Conservation (phyloP, 2,113 vertebrate species). For the Xenopus borealis region DNA sequence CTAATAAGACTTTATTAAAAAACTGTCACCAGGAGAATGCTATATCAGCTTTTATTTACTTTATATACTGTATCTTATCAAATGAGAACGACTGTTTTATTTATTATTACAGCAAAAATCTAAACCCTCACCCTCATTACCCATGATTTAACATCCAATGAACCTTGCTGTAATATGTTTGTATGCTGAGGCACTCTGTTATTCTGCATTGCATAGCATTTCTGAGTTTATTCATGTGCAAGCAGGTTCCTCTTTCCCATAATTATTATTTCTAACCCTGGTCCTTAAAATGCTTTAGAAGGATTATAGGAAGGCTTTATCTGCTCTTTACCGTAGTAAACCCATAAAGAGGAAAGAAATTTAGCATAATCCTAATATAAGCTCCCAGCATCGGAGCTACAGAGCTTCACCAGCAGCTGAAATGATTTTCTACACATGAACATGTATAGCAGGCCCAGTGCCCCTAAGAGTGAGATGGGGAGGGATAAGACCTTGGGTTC, state of each 20-base stretch:
- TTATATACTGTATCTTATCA: too few species aligned
- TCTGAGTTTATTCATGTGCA: too few species aligned
- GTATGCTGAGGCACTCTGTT: too few species aligned
- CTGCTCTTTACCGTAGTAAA: conserved; percentile 34
- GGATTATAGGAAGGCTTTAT: conserved; percentile 32
- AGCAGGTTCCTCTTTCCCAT: not conserved
- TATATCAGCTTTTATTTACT: too few species aligned
- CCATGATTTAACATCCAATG: too few species aligned
- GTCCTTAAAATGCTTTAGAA: conserved; percentile 9
- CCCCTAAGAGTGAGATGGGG: not conserved
- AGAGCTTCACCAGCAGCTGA: conserved; percentile 5
- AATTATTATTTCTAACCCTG: conserved; percentile 19
- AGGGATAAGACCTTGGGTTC: not conserved
- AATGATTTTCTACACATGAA: conserved; percentile 2
- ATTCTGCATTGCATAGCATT: too few species aligned
- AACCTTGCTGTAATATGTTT: too few species aligned
- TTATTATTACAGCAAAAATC: too few species aligned
- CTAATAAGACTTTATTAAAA: too few species aligned
- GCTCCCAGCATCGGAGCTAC: conserved; percentile 4
- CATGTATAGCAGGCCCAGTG: not conserved
- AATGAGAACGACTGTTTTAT: too few species aligned
- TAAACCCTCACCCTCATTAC: too few species aligned
- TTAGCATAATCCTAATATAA: conserved; percentile 30
- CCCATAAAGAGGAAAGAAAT: conserved; percentile 28
- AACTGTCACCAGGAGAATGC: too few species aligned